Evolutionary conservation across 2,797 vertebrate species (phyloP).

Genomic region (Epinephelus awoara): DNA sequence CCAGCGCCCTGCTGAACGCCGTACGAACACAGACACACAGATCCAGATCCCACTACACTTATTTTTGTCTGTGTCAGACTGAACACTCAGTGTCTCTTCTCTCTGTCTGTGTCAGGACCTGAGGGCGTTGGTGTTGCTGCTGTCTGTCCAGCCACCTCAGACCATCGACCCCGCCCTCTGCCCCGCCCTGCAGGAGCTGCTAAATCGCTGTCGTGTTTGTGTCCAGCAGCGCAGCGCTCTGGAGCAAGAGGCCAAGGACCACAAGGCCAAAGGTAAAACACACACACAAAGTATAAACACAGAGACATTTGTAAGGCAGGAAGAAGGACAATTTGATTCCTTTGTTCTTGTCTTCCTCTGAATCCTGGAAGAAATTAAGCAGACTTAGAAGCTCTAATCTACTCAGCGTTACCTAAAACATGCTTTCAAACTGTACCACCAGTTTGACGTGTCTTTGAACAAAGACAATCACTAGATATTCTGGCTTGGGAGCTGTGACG

Average conservation of each 20-base stretch:
- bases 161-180: conserved; percentile 92
- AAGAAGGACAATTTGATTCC: no score
- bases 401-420: no score
- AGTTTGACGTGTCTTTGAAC: no score
- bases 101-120: conserved; percentile 87
- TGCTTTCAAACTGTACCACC: no score
- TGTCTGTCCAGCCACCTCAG: conserved; percentile 94
- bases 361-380: no score
- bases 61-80: no score
- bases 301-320: no score
- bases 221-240: conserved; percentile 92
- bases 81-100: background rate
- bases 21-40: conserved; percentile 80
- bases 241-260: conserved; percentile 95
- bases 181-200: conserved; percentile 95
- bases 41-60: no score
- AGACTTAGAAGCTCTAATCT: no score
- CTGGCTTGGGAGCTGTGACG: no score
- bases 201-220: conserved; percentile 91
- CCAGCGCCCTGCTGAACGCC: conserved; percentile 94
- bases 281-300: background rate
- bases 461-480: no score
- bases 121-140: conserved; percentile 92
- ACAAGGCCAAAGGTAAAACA: conserved; percentile 88
- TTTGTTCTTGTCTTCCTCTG: no score